Conservation (phyloP, 2,888 invertebrate species). For the Acrobasis repandana region DNA sequence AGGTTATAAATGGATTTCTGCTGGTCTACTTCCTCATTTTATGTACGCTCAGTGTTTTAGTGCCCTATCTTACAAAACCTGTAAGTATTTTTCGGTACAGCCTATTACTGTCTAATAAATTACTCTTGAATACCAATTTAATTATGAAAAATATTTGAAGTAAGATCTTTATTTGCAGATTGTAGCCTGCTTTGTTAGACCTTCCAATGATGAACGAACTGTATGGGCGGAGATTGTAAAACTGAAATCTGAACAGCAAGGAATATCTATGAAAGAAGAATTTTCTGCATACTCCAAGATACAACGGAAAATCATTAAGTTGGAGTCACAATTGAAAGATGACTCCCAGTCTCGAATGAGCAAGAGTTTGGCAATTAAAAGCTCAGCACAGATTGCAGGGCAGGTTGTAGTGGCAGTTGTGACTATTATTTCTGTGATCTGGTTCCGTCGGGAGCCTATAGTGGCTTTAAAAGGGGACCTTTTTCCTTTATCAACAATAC, state of each 20-base stretch:
- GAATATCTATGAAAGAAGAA: constrained; percentile 81
- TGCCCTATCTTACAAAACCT: constrained; percentile 73
- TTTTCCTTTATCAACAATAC: constrained; percentile 64
- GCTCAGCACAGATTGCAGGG: constrained; percentile 58
- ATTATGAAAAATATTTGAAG: not conserved
- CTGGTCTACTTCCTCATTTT: constrained; percentile 71
- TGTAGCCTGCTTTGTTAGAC: constrained; percentile 71
- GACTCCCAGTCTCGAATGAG: constrained; percentile 62
- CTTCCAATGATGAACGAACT: constrained; percentile 67
- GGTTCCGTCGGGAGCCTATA: constrained; percentile 71
- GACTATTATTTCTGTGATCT: constrained; percentile 65
- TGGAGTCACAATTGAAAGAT: constrained; percentile 75
- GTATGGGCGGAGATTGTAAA: constrained; percentile 63
- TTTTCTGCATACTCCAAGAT: constrained; percentile 84
- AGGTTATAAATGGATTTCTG: constrained; percentile 73
- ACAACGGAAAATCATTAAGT: constrained; percentile 80
- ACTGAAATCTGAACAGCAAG: constrained; percentile 73
- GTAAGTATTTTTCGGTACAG: constrained; percentile 56
- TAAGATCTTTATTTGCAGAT: constrained; percentile 60
- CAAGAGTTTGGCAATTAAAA: constrained; percentile 65
- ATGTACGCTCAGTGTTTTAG: constrained; percentile 71
- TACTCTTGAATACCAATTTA: constrained; percentile 2
- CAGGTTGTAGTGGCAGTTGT: constrained; percentile 59
- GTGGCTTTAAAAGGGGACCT: constrained; percentile 65
- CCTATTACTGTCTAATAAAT: not conserved